Percentiles rank a stretch among this genome's conserved stretches.
Conservation (phyloP, 2,797 vertebrate genomes). For the Spea hammondii region DNA sequence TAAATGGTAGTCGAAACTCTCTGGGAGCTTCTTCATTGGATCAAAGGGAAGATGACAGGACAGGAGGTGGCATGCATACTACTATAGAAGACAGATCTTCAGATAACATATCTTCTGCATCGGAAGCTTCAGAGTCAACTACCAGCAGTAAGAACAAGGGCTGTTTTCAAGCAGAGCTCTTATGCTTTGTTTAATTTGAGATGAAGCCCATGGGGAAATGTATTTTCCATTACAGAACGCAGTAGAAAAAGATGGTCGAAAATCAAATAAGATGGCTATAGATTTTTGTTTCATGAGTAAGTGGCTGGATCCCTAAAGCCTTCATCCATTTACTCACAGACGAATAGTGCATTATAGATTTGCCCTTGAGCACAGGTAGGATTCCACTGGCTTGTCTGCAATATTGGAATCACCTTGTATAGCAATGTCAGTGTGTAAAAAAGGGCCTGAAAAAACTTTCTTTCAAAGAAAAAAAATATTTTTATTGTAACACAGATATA, state of each 20-base stretch:
- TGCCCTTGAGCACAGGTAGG: not conserved
- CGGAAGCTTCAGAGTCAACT: constrained; percentile 86
- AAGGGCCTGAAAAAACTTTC: no score
- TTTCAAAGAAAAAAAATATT: no score
- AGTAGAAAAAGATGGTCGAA: constrained; percentile 26
- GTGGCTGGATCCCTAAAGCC: constrained; percentile 18
- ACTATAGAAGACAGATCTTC: constrained; percentile 85
- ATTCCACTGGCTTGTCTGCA: not conserved
- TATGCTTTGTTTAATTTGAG: constrained; percentile 53
- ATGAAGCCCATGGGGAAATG: constrained; percentile 46
- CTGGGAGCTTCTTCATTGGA: constrained; percentile 70
- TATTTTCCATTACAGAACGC: constrained; percentile 34
- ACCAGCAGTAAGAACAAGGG: constrained; percentile 74
- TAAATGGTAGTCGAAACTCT: constrained; percentile 75
- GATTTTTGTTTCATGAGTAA: constrained; percentile 34
- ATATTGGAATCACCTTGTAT: constrained; percentile 10
- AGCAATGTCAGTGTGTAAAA: no score
- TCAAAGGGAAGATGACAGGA: constrained; percentile 71
- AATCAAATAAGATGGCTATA: constrained; percentile 35
- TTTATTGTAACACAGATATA: no score
- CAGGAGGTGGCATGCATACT: constrained; percentile 72
- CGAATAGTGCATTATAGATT: constrained; percentile 14
- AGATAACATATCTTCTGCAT: constrained; percentile 88
- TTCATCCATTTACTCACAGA: constrained; percentile 34
- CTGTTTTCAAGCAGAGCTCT: constrained; percentile 60